Percentiles rank a stretch among this genome's conserved stretches.
These are phyloP conservation scores for Rhynchopsitta pachyrhyncha DNA, from an alignment of 2,113 vertebrate species.

Conservation along the genomic window DNA sequence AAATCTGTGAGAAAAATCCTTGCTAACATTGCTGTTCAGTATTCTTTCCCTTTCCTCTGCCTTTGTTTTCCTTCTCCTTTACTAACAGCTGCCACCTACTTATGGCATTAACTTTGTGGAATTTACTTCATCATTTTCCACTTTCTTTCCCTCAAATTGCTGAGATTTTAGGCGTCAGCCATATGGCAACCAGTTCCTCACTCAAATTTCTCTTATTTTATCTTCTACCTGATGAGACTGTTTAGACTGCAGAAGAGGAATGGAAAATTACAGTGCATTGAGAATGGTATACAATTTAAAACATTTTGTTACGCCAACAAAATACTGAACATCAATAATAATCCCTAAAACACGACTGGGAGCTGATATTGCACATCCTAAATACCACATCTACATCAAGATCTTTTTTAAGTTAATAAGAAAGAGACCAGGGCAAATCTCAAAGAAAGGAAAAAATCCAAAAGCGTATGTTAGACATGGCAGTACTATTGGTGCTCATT, in stretches of 20 bases:
- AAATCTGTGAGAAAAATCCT: background rate
- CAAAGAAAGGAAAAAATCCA: background rate
- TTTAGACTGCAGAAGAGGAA: background rate
- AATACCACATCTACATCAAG: background rate
- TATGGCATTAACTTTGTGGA: constrained; percentile 6
- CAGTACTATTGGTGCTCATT: background rate
- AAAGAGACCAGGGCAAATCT: background rate
- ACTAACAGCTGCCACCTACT: constrained; percentile 44
- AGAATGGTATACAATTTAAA: background rate
- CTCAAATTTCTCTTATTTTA: constrained; percentile 21
- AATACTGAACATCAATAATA: background rate
- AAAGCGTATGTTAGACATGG: background rate
- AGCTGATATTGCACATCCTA: background rate
- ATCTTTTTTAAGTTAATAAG: background rate
- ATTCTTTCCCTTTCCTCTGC: background rate
- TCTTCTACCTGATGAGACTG: constrained; percentile 9
- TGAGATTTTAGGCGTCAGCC: constrained; percentile 47
- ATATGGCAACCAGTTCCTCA: constrained; percentile 29
- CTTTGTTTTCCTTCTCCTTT: background rate
- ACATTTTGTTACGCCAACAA: background rate
- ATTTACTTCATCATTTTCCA: constrained; percentile 32
- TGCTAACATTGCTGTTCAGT: background rate
- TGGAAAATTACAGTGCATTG: constrained; percentile 7
- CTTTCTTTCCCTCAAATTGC: constrained; percentile 54
- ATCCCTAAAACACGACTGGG: background rate